Conservation (phyloP, 2,113 vertebrate species). For the Gavia stellata region DNA sequence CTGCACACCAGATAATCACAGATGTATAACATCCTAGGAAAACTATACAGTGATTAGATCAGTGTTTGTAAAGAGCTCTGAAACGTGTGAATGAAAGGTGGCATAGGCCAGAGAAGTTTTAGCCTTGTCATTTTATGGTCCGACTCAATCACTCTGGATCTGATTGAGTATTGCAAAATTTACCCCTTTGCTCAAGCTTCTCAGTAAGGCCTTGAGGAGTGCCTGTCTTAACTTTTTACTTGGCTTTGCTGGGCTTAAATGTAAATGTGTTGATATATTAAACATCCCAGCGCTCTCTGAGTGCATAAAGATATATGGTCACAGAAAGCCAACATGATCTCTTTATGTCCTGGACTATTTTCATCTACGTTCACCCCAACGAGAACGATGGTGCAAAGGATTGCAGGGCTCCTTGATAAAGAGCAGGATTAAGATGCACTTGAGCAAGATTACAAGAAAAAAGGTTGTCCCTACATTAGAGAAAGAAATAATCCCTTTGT, state of each 20-base stretch:
- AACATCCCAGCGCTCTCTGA: not conserved
- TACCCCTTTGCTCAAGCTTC: not conserved
- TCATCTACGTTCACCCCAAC: not conserved
- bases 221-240: not conserved
- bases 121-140: not conserved
- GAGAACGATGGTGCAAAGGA: not conserved
- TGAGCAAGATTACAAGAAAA: not conserved
- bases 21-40: not conserved
- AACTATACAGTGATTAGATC: not conserved
- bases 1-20: not conserved
- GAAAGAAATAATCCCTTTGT: conserved; percentile 6
- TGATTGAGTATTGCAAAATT: not conserved
- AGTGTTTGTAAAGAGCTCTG: not conserved
- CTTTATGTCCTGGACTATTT: not conserved
- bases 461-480: not conserved
- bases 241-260: not conserved
- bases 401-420: not conserved
- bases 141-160: not conserved
- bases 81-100: not conserved
- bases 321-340: not conserved
- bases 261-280: not conserved
- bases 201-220: not conserved
- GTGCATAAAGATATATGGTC: not conserved
- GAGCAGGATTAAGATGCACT: conserved; percentile 15
- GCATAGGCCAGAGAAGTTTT: not conserved